Conservation (phyloP, 1,140 invertebrate genomes). For the Halictus rubicundus region DNA sequence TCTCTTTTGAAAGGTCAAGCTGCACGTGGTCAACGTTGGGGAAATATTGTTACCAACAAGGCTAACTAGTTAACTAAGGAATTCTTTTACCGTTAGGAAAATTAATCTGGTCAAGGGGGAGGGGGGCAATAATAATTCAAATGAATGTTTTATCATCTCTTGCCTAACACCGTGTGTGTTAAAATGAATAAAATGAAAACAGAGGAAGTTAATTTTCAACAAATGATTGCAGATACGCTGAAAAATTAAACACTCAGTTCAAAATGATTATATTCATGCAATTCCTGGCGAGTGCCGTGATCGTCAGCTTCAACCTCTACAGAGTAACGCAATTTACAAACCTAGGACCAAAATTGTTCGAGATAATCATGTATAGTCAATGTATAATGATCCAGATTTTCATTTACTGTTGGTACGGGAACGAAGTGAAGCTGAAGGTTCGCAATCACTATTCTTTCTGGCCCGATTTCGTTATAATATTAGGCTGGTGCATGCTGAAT, state of each 20-base stretch:
- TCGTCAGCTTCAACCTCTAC: slow-evolving; percentile 53
- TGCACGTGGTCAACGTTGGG: too few relatives aligned
- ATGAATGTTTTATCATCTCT: too few relatives aligned
- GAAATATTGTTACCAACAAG: too few relatives aligned
- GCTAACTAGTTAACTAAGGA: too few relatives aligned
- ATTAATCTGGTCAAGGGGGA: too few relatives aligned
- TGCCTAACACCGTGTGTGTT: too few relatives aligned
- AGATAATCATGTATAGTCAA: slow-evolving; percentile 44
- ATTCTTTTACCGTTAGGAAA: too few relatives aligned
- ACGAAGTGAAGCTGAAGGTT: slow-evolving; percentile 76
- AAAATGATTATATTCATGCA: slow-evolving; percentile 52
- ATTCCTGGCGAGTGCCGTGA: slow-evolving; percentile 44
- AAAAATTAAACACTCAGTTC: slow-evolving; percentile 45
- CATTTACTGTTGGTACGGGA: slow-evolving; percentile 82
- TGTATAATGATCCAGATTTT: slow-evolving; percentile 72
- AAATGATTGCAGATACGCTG: slow-evolving; percentile 38
- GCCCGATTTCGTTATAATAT: not conserved
- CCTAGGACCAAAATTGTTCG: slow-evolving; percentile 62
- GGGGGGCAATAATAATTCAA: too few relatives aligned
- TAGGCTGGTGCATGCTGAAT: too few relatives aligned
- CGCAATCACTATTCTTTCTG: not conserved
- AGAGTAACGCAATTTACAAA: slow-evolving; percentile 62
- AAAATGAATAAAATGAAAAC: too few relatives aligned
- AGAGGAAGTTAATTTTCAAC: not conserved
- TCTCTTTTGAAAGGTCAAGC: too few relatives aligned